Conservation (phyloP, 2,113 vertebrate genomes). For the Columba janthina region DNA sequence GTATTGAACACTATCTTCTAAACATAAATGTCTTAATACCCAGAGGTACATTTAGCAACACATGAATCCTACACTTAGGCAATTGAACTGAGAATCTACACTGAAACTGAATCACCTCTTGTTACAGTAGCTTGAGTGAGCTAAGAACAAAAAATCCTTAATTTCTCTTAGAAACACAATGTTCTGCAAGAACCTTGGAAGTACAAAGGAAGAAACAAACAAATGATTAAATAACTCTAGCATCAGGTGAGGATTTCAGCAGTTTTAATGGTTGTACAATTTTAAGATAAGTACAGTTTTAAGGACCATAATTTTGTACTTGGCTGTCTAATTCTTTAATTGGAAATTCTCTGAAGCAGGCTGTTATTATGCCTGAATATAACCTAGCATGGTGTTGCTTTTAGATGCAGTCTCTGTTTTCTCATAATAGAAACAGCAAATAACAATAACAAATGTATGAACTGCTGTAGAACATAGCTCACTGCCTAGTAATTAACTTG, state of each 20-base stretch:
- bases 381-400: not conserved
- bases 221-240: not conserved
- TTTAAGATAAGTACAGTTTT: not conserved
- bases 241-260: not conserved
- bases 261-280: not conserved
- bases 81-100: not conserved
- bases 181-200: not conserved
- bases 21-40: not conserved
- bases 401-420: not conserved
- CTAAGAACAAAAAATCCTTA: not conserved
- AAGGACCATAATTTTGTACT: constrained; percentile 21
- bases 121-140: not conserved
- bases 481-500: not conserved
- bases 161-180: not conserved
- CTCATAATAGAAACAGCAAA: not conserved
- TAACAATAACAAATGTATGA: not conserved
- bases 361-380: not conserved
- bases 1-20: not conserved
- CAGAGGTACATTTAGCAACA: not conserved
- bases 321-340: constrained; percentile 18
- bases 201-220: not conserved
- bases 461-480: not conserved
- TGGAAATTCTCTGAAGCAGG: not conserved
- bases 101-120: not conserved
- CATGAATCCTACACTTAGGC: not conserved